These are phyloP conservation scores for Actinia equina DNA, from an alignment of 64 coral and sea anemone species.

Conservation along the genomic window DNA sequence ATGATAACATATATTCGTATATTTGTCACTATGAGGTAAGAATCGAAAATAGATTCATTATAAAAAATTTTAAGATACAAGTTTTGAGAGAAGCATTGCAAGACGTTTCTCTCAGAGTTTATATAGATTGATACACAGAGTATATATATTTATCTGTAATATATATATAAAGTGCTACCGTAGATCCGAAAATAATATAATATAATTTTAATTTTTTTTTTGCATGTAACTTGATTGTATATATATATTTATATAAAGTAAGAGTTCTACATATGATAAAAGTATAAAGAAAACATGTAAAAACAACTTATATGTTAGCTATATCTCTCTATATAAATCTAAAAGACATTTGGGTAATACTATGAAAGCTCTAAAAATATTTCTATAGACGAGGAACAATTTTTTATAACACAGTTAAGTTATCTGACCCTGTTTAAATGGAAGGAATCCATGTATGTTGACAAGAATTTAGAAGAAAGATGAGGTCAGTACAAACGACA, in stretches of 20 bases:
- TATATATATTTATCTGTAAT: neutral
- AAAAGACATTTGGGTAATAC: no score
- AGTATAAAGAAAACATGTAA: no score
- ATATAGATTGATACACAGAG: no score
- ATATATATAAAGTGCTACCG: neutral
- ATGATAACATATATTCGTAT: neutral
- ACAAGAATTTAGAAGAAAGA: neutral
- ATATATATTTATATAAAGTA: no score
- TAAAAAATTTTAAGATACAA: neutral
- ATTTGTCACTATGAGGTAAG: neutral
- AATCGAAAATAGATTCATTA: neutral
- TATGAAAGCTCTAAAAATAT: no score
- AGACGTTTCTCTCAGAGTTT: neutral
- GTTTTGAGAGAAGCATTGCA: neutral
- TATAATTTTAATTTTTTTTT: neutral
- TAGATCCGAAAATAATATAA: neutral
- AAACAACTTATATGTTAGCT: no score
- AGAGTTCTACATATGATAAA: no score
- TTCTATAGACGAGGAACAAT: no score
- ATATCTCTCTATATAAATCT: no score
- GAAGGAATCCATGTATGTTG: neutral
- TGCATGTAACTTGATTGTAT: no score
- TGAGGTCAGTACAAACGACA: neutral
- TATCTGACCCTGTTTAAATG: neutral
- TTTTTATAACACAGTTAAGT: no score